Percentiles rank a stretch among this genome's conserved stretches.
Evolutionary conservation across 2,797 vertebrate species (phyloP).

Genomic region (Anguilla anguilla): DNA sequence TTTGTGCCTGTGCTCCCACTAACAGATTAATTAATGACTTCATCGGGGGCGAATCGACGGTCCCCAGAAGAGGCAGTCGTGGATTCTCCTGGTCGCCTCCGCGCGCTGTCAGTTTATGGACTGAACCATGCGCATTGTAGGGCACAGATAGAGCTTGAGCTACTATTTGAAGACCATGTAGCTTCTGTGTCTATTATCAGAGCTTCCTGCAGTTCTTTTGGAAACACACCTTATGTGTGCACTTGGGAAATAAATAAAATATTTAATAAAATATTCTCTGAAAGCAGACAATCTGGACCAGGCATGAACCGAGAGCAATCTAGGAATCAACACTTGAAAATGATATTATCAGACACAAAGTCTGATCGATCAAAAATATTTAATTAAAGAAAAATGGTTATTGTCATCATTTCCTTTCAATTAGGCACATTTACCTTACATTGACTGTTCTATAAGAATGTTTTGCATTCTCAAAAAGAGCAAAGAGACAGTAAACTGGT

Average conservation of each 20-base stretch:
- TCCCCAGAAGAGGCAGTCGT: neutral
- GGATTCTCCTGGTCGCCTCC: neutral
- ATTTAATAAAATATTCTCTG: too few species aligned
- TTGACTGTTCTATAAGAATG: neutral
- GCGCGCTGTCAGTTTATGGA: neutral
- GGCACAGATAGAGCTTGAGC: neutral
- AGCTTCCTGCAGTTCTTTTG: neutral
- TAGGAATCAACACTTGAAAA: neutral
- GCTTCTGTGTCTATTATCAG: neutral
- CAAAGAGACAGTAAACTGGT: neutral
- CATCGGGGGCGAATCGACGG: neutral
- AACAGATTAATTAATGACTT: conserved; percentile 4
- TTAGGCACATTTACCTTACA: neutral
- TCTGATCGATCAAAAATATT: neutral
- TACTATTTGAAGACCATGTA: neutral
- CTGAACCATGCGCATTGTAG: neutral
- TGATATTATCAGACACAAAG: neutral
- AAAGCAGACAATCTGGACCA: too few species aligned
- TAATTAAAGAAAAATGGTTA: neutral
- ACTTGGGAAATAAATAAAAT: neutral
- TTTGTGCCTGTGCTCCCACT: neutral
- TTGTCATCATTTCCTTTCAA: neutral
- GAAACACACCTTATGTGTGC: neutral
- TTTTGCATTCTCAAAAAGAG: neutral
- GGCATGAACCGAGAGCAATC: too few species aligned